Base-by-base conservation (phyloP, 2,797 vertebrate species). In the Margarornis squamiger region DNA sequence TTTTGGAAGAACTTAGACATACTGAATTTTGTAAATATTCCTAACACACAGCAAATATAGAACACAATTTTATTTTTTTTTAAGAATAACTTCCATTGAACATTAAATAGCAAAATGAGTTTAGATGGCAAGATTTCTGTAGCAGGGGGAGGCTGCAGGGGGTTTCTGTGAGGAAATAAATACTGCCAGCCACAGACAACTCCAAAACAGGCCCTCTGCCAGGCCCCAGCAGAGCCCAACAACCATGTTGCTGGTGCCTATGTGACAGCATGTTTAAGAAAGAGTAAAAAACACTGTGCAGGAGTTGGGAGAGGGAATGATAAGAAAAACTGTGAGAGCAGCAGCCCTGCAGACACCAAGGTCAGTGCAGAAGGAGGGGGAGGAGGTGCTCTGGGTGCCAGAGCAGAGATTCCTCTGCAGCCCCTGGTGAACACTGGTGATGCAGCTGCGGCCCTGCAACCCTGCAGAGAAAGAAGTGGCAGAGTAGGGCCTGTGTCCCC, bases 231-330 rank as follows among this genome's bases (percentile, higher is more conserved):
- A 51, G 41, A n/a, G 16, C 8, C 36, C 9, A 52, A 12, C 51
- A 30, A 34, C 1, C 2, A 15, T 0, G 5, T 14, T 32, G 29
- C 10, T 7, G 11, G 15, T 13, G 3, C 12, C 48, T 29, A 2
- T 10, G 10, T 7, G 10, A 10, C 8, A 55, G 54, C 7, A 16
- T 29, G 19, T 22, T 59, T 59, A 24, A 63, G 7, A 45, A 49
- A 32, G 19, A 24, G 24, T 34, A 21, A 70, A 77, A 81, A 79
- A 48, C 26, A 32, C 7, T 23, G 6, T 18, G 20, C 26, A 62
- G 38, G 29, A 54, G 19, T 18, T 62, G 30, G 23, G 12, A 86
- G 13, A 10, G 0, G 1, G 20, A 62, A 9, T 3, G 5, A 0
- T 34, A 67, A 75, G 43, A 52, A 88, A 82, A 82, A 45, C 24